These are phyloP conservation scores for Muscina levida DNA, from an alignment of 2,888 invertebrate species.

Conservation along the genomic window DNA sequence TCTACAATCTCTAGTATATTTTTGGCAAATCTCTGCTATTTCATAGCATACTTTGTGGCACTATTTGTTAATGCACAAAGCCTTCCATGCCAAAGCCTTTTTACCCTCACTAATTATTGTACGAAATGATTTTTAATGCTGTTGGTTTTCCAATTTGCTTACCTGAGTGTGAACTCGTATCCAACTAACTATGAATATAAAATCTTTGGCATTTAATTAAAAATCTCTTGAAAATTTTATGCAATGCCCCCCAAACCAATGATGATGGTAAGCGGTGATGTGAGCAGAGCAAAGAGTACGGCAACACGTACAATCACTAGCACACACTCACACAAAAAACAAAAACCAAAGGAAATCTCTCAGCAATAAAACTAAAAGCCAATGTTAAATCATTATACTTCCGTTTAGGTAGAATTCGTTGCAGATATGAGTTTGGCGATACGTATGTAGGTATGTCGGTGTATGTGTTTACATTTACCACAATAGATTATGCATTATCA, in stretches of 20 bases:
- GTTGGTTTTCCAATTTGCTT: no score
- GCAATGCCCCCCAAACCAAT: background rate
- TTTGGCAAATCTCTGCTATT: no score
- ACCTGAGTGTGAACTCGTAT: no score
- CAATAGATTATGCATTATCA: slow-evolving; percentile 65
- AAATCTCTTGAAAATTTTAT: slow-evolving; percentile 1
- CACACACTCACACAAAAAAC: no score
- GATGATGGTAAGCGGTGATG: no score
- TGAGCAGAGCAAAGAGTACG: no score
- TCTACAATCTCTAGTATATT: no score
- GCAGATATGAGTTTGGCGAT: background rate
- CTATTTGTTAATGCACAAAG: background rate
- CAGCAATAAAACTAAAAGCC: background rate
- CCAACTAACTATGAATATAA: no score
- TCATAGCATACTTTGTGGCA: slow-evolving; percentile 15
- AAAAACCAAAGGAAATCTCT: background rate
- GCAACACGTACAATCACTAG: no score
- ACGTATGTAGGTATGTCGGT: slow-evolving; percentile 55
- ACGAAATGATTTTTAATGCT: background rate
- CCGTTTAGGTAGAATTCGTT: slow-evolving; percentile 48
- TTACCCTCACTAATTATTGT: background rate
- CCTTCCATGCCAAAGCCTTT: background rate
- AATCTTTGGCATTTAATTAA: background rate
- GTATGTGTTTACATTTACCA: slow-evolving; percentile 26
- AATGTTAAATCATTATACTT: slow-evolving; percentile 48